Evolutionary conservation across 2,113 vertebrate species (phyloP).

Genomic region (Heterocephalus glaber): DNA sequence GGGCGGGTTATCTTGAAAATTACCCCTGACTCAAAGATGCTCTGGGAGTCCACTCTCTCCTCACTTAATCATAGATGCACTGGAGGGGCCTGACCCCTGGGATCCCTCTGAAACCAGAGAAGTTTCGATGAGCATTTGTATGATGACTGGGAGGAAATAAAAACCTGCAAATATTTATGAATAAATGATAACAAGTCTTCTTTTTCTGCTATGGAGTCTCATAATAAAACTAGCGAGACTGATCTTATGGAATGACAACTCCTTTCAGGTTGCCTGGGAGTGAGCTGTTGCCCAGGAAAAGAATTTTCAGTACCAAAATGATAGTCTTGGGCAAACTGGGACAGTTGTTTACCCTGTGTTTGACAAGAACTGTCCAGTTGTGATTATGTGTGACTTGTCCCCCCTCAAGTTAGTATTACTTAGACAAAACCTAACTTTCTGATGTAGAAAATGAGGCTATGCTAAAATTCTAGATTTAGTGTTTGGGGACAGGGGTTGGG

Average conservation of each 20-base stretch:
- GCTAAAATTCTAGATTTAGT: background rate
- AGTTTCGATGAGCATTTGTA: background rate
- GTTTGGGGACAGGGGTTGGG: background rate
- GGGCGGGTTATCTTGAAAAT: conserved; percentile 38
- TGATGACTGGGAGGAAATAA: background rate
- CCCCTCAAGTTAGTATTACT: background rate
- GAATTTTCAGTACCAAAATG: background rate
- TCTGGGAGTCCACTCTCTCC: conserved; percentile 16
- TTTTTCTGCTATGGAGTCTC: background rate
- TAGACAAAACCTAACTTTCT: background rate
- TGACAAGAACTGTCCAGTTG: background rate
- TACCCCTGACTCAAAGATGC: background rate
- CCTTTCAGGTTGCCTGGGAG: background rate
- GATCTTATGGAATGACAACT: too few relatives aligned
- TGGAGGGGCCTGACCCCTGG: background rate
- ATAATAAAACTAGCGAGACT: background rate
- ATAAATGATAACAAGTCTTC: background rate
- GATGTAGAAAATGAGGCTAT: background rate
- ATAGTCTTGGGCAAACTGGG: background rate
- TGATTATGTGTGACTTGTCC: background rate
- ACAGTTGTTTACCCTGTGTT: background rate
- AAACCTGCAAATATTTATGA: background rate
- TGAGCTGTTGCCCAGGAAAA: background rate
- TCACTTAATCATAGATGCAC: conserved; percentile 13
- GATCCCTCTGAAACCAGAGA: background rate